These are phyloP conservation scores for Empis stercorea DNA, from an alignment of 2,888 invertebrate genomes.

Conservation along the genomic window DNA sequence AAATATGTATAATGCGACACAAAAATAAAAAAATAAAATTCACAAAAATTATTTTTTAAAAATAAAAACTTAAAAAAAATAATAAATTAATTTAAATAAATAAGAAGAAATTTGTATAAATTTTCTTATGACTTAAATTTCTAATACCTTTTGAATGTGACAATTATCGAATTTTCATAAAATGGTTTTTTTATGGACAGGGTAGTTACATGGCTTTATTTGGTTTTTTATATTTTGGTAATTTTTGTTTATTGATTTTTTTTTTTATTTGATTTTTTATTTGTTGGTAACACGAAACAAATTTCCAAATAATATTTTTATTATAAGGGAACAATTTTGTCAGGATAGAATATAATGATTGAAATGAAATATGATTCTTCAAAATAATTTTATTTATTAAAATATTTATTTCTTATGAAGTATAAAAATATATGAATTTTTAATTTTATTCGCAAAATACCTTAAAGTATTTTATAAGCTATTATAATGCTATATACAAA, in stretches of 20 bases:
- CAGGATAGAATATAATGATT: slow-evolving; percentile 9
- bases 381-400: slow-evolving; percentile 9
- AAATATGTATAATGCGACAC: no score
- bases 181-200: not conserved
- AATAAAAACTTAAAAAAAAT: no score
- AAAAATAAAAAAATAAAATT: no score
- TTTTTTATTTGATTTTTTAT: slow-evolving; percentile 4
- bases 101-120: no score
- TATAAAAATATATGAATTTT: no score
- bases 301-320: slow-evolving; percentile 7
- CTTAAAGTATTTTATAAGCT: no score
- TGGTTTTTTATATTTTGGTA: slow-evolving; percentile 2
- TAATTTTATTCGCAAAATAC: no score
- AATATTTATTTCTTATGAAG: slow-evolving; percentile 2
- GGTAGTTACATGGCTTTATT: no score
- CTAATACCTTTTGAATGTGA: slow-evolving; percentile 5
- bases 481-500: no score
- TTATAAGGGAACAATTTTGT: not conserved
- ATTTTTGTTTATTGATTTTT: slow-evolving; percentile 13
- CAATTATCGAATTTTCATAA: slow-evolving; percentile 5
- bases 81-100: no score
- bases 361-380: slow-evolving; percentile 13
- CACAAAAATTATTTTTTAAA: no score
- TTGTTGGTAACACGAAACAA: slow-evolving; percentile 11
- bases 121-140: no score